These are phyloP conservation scores for Pseudococcus viburni DNA, from an alignment of 2,888 invertebrate genomes.

Conservation along the genomic window DNA sequence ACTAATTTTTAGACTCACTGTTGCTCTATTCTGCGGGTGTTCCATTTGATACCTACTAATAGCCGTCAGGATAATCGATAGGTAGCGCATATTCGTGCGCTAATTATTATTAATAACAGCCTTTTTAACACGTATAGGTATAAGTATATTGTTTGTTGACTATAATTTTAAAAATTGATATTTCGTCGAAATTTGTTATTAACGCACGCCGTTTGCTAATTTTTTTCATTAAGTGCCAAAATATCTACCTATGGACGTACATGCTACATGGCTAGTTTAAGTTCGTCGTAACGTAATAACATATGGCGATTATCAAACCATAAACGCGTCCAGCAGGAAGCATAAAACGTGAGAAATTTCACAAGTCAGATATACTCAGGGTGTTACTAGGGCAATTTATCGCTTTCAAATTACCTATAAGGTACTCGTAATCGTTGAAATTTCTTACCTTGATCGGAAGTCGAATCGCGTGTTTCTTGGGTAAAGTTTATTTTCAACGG, in stretches of 20 bases:
- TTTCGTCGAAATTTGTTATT: constrained; percentile 37
- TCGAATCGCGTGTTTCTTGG: background rate
- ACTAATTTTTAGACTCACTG: constrained; percentile 55
- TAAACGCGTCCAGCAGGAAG: constrained; percentile 5
- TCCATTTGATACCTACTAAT: constrained; percentile 38
- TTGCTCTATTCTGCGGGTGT: constrained; percentile 40
- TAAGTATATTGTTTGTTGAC: constrained; percentile 19
- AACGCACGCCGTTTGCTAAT: background rate
- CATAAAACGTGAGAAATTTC: background rate
- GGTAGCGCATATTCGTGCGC: constrained; percentile 46
- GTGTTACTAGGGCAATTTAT: constrained; percentile 6
- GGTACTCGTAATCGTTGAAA: background rate
- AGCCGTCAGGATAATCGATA: constrained; percentile 52
- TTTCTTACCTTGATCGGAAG: constrained; percentile 46
- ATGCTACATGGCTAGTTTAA: background rate
- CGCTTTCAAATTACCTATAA: background rate
- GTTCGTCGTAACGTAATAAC: background rate
- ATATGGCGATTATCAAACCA: background rate
- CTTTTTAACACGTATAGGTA: constrained; percentile 13
- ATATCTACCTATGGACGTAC: background rate
- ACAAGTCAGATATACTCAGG: background rate
- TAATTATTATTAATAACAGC: constrained; percentile 54
- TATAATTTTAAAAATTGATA: constrained; percentile 48
- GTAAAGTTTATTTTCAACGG: constrained; percentile 30
- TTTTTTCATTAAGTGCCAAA: constrained; percentile 14